Conservation (phyloP, 2,797 vertebrate species). For the Anguilla anguilla region DNA sequence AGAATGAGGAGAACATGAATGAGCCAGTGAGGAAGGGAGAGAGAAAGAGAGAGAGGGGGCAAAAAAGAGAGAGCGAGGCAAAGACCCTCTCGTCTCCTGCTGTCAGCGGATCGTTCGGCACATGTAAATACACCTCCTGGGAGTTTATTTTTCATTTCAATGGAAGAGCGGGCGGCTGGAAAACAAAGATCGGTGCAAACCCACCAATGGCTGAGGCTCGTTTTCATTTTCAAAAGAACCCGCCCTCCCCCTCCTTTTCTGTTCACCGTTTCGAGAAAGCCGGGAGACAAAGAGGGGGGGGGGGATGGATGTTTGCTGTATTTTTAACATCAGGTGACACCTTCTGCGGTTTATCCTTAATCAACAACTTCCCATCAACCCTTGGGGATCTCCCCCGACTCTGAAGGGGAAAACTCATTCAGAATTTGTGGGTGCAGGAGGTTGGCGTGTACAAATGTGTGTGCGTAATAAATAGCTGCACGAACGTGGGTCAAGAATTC, state of each 20-base stretch:
- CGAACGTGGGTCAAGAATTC: neutral
- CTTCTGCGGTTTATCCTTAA: neutral
- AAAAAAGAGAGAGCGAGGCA: neutral
- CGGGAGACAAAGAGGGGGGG: neutral
- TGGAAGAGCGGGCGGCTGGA: neutral
- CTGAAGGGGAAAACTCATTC: neutral
- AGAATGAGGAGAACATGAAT: constrained; percentile 1
- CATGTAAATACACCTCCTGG: constrained; percentile 11
- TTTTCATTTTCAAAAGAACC: neutral
- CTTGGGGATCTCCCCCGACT: neutral
- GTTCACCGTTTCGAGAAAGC: neutral
- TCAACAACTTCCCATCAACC: neutral
- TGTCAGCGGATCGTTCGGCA: constrained; percentile 31
- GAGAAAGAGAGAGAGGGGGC: neutral
- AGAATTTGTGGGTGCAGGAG: neutral
- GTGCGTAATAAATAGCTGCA: neutral
- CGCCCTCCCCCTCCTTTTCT: neutral
- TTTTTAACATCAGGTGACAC: neutral
- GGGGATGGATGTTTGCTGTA: neutral
- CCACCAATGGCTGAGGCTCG: neutral
- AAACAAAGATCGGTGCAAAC: neutral
- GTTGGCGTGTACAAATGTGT: neutral
- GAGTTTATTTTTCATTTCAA: constrained; percentile 19
- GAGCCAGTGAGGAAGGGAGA: neutral
- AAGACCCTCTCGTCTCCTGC: neutral